phyloP scores from a whole-genome alignment of 35 echinoderm and acorn worm species.

The Heliocidaris tuberculata region DNA sequence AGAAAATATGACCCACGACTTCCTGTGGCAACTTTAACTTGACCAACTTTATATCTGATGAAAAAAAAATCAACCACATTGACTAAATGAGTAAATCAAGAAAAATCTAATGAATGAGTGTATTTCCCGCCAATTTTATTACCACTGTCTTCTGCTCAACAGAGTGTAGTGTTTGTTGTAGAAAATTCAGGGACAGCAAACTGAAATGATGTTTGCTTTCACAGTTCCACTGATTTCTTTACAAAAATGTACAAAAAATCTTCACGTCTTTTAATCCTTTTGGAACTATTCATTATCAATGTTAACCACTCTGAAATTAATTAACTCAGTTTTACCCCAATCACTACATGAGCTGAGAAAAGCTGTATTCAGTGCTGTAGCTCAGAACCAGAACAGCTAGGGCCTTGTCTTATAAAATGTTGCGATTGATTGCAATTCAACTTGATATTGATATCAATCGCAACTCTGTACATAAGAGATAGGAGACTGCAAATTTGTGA shows the following conservation, averaged over 20 bases:
- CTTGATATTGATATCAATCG: no score
- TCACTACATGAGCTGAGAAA: not conserved
- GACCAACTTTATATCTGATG: not conserved
- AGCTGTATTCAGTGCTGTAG: no score
- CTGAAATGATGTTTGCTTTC: not conserved
- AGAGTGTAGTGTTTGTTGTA: not conserved
- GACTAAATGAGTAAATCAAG: not conserved
- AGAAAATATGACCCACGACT: no score
- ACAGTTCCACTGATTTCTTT: not conserved
- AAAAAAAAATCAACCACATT: not conserved
- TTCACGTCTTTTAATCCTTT: not conserved
- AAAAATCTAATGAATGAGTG: not conserved
- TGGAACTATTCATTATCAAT: not conserved
- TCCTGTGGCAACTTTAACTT: no score
- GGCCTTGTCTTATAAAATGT: no score
- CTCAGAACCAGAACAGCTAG: no score
- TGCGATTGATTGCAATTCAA: no score
- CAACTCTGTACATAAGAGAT: no score
- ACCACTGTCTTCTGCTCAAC: not conserved
- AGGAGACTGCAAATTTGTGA: no score
- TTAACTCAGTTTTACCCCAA: not conserved
- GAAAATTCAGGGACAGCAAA: not conserved
- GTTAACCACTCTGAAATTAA: not conserved
- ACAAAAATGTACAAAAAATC: not conserved
- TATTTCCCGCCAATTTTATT: slow-evolving; percentile 9